phyloP scores from a whole-genome alignment of 1,140 invertebrate species.

The Zeugodacus cucurbitae region DNA sequence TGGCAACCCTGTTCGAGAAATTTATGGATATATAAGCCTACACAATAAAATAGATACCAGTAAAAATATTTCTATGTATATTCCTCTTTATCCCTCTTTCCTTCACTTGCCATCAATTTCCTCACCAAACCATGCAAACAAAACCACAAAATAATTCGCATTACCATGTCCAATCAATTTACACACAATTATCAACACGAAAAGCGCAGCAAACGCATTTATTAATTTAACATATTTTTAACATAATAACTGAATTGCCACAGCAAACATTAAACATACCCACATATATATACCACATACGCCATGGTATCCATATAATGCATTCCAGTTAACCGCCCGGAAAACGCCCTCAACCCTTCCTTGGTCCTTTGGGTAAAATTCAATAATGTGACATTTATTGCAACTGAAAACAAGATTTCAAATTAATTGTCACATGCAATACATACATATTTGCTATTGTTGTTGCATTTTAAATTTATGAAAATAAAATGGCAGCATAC shows the following conservation, averaged over 20 bases:
- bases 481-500: neutral
- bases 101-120: neutral
- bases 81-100: neutral
- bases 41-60: too few relatives aligned
- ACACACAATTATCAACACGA: slow-evolving; percentile 30
- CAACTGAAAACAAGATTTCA: slow-evolving; percentile 2
- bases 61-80: too few relatives aligned
- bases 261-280: neutral
- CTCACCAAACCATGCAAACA: neutral
- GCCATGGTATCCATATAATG: neutral
- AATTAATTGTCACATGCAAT: neutral
- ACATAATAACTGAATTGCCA: neutral
- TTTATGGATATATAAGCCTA: too few relatives aligned
- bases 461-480: neutral
- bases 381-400: slow-evolving; percentile 28
- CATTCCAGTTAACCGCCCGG: neutral
- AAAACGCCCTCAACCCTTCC: neutral
- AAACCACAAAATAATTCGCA: slow-evolving; percentile 30
- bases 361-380: neutral
- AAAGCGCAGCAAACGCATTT: neutral
- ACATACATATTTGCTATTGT: neutral
- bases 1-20: too few relatives aligned
- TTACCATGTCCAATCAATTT: slow-evolving; percentile 18
- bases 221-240: slow-evolving; percentile 1
- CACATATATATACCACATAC: neutral